Base-by-base conservation (phyloP, 1,140 invertebrate genomes). In the Trichonephila clavipes region DNA sequence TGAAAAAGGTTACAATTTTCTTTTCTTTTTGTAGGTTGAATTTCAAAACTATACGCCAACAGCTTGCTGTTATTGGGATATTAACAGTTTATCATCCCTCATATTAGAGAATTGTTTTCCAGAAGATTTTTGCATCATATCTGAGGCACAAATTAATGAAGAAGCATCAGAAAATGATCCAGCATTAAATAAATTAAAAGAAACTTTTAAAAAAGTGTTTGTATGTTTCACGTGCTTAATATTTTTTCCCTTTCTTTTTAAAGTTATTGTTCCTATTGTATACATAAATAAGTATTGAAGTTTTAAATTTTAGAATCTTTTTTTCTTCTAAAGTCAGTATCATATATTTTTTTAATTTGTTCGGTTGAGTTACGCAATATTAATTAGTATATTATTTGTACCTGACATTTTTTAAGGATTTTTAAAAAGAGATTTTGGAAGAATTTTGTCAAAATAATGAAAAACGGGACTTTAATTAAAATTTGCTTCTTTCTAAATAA, bases 61-160 rank as follows among this genome's bases (percentile, higher is more conserved):
- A n/a, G 14, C 58, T 21, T 21, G 8, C 34, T 64, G 59, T 69
- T 90, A 90, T 90, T 90, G 89, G 89, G 58, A 90, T 82, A 61
- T 82, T 34, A 58, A 90, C 28, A 34, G n/a, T 89, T 51, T 89
- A 72, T 58, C 62, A 59, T 7, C 44, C 21, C 5, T 89, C 8
- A 58, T 89, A 59, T 40, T 34, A 28, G 66, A 89, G 58, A 12
- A 3, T 12, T 28, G 19, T 40, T n/a, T 51, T 12, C 14, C 44
- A 59, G 88, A 89, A 58, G 28, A 89, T 14, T 8, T 77, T 58
- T 72, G 88, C 19, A n/a, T 89, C 7, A 44, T 77, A 72, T 72
- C 24, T 44, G 18, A 72, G 18, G 14, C 61, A 66, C 16, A 24
- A 16, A 58, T 58, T 51, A 51, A 89, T 51, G 21, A 77, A 51